Evolutionary conservation across 1,140 invertebrate genomes (phyloP), one percentile per base, ranked within the genome.

Genomic region (Olivierus martensii): DNA sequence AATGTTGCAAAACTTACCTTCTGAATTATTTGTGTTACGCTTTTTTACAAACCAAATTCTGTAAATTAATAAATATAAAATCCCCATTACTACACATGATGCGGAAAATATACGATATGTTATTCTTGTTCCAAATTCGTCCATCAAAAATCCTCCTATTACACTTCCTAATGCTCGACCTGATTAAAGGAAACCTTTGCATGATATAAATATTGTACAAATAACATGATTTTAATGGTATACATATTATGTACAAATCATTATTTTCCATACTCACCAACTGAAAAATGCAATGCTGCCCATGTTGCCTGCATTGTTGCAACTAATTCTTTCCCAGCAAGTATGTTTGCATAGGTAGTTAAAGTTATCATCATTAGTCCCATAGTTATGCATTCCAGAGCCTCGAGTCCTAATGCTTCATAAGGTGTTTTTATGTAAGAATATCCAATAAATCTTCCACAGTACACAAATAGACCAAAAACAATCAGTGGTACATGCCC

Each of bases 401-500:
- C 79, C 69, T 90, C 87, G 62, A 87, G 84, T 34, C 82, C 74
- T 36, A 90, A 67, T 53, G 80, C 82, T 60, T 79, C 72, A 82
- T 82, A 86, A 9, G 83, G 81, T 66, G 84, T 79, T 64, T 80
- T 77, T 58, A 89, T 81, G 49, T 85, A 64, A 0, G 85, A 87
- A 65, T 87, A 88, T 39, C 80, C 79, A 0, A 79, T 75, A 61
- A 82, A 86, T 52, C 80, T 73, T 21, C 86, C 67, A 41, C 84
- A 82, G 66, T 84, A 87, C 58, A 83, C 76, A 5, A 80, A 79
- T 61, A 87, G 82, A 15, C 82, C 82, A 42, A 77, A 73, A 58
- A 86, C 86, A 2, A 87, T 71, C 14, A 86, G 79, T 66, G 86
- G 83, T 3, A 82, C 81, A 61, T 86, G 83, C 3, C 85, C 84